A percentile compares a stretch with the other conserved stretches of the same genome.
Conservation (phyloP, 2,113 vertebrate species). For the Elachura formosa region DNA sequence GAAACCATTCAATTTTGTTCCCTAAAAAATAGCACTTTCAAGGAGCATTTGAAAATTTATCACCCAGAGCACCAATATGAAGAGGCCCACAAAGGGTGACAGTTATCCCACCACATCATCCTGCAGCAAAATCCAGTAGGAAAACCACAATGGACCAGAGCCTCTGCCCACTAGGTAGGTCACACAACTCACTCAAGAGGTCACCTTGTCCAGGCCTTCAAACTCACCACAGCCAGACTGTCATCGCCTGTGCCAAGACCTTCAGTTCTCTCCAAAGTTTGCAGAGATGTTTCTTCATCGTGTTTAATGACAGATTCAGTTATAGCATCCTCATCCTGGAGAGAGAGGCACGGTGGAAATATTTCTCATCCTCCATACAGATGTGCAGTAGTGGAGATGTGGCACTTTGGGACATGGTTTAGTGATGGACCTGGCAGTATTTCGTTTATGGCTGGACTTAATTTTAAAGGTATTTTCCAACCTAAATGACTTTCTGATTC, state of each 20-base stretch:
- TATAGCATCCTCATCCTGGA: slow-evolving; percentile 39
- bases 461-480: not conserved
- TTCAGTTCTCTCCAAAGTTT: not conserved
- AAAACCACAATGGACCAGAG: not conserved
- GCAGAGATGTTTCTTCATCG: not conserved
- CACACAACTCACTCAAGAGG: not conserved
- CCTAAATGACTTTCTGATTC: not conserved
- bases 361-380: not conserved
- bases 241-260: not conserved
- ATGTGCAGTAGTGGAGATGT: not conserved
- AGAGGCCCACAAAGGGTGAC: not conserved
- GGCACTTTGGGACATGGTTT: not conserved
- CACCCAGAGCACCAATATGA: not conserved
- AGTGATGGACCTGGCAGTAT: not conserved
- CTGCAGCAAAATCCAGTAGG: not conserved
- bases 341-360: not conserved
- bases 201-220: not conserved
- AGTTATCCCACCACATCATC: not conserved
- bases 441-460: not conserved
- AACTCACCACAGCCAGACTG: slow-evolving; percentile 37
- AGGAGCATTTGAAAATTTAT: not conserved
- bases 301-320: not conserved
- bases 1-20: not conserved
- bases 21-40: not conserved
- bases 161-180: not conserved